Evolutionary conservation across 2,797 vertebrate genomes (phyloP).

Genomic region (Gila robusta): DNA sequence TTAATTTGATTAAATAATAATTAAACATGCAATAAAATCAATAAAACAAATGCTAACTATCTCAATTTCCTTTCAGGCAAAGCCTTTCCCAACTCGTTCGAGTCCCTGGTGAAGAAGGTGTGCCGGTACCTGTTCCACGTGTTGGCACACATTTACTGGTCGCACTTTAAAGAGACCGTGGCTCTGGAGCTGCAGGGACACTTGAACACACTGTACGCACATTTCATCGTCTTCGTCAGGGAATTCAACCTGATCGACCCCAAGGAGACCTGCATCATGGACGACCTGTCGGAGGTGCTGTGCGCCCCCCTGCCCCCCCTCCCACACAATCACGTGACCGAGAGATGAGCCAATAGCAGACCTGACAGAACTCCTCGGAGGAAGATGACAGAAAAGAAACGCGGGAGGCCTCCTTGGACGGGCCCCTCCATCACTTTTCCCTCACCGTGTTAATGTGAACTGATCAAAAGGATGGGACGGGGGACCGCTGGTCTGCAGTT

Average conservation of each 20-base stretch:
- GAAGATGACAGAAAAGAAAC: conserved; percentile 64
- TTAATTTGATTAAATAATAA: background rate
- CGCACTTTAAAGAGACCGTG: conserved; percentile 98
- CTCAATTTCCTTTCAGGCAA: conserved; percentile 81
- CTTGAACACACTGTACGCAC: conserved; percentile 96
- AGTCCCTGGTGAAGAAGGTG: conserved; percentile 97
- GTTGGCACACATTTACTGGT: conserved; percentile 98
- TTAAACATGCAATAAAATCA: background rate
- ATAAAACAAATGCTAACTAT: background rate
- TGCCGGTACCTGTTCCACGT: conserved; percentile 97
- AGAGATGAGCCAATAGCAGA: conserved; percentile 91
- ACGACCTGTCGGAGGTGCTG: conserved; percentile 97
- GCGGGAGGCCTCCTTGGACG: conserved; percentile 62
- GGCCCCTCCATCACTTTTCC: conserved; percentile 71
- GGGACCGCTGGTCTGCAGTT: conserved; percentile 73
- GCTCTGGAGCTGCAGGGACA: conserved; percentile 96
- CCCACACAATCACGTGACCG: conserved; percentile 96
- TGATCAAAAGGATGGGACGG: conserved; percentile 64
- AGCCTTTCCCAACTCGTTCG: conserved; percentile 96
- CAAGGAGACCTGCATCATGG: conserved; percentile 98
- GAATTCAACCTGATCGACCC: conserved; percentile 98
- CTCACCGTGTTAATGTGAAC: conserved; percentile 67
- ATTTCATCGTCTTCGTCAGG: conserved; percentile 98
- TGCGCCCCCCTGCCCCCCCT: conserved; percentile 85
- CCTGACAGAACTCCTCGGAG: conserved; percentile 4